Conservation (phyloP, 2,888 invertebrate genomes). For the Tenthredo scrophulariae region DNA sequence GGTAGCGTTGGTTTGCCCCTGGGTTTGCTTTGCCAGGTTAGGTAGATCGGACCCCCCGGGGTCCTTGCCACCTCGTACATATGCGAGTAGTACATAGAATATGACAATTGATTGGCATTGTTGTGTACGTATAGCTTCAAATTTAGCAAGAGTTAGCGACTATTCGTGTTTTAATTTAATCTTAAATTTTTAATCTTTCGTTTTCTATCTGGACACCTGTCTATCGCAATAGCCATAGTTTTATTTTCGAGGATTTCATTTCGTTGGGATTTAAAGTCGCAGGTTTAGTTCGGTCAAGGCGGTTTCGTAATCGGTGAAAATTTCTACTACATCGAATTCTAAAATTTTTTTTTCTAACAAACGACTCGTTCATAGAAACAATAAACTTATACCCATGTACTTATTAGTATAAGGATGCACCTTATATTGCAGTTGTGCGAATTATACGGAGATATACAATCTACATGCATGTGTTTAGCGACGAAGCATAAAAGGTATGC, state of each 20-base stretch:
- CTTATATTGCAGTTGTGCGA: not conserved
- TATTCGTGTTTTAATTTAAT: not conserved
- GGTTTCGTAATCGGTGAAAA: not conserved
- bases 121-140: not conserved
- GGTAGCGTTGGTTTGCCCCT: conserved; percentile 38
- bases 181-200: not conserved
- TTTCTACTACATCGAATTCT: not conserved
- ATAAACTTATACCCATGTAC: not conserved
- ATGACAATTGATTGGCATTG: conserved; percentile 36
- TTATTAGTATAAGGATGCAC: not conserved
- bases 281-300: not conserved
- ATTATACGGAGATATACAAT: not conserved
- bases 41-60: conserved; percentile 18
- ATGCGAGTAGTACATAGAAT: not conserved
- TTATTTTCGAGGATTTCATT: not conserved
- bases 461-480: not conserved
- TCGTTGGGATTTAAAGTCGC: not conserved
- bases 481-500: not conserved
- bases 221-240: not conserved
- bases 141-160: conserved; percentile 24
- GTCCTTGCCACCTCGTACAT: conserved; percentile 24
- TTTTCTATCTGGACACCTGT: conserved; percentile 2
- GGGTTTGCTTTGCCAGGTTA: not conserved
- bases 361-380: conserved; percentile 1
- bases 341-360: not conserved